These are phyloP conservation scores for Psephotus haematonotus DNA, from an alignment of 2,113 vertebrate genomes.

Conservation along the genomic window DNA sequence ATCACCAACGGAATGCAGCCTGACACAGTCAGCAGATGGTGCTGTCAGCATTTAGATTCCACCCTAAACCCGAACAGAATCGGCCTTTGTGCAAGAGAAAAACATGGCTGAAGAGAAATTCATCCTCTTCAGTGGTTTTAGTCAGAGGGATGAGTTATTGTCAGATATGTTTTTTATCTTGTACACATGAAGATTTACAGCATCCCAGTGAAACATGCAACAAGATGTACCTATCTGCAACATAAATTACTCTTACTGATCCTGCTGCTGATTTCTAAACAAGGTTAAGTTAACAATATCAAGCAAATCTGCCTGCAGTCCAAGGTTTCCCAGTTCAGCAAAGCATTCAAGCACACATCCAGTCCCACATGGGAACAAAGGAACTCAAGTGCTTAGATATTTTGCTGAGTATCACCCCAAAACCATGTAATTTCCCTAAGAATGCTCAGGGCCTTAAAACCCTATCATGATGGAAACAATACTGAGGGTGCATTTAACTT, in stretches of 20 bases:
- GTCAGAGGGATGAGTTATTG: not conserved
- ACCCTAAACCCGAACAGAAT: not conserved
- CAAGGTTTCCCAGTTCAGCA: not conserved
- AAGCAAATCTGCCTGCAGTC: not conserved
- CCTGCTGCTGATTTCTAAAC: not conserved
- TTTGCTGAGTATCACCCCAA: not conserved
- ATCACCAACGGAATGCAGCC: not conserved
- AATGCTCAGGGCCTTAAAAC: not conserved
- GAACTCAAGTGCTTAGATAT: not conserved
- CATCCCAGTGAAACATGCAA: not conserved
- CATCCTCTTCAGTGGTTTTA: not conserved
- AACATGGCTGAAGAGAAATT: not conserved
- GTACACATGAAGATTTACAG: not conserved
- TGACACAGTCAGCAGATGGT: conserved; percentile 20
- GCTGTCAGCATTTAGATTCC: not conserved
- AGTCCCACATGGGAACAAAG: not conserved
- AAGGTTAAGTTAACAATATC: not conserved
- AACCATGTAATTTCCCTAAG: not conserved
- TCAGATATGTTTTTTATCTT: not conserved
- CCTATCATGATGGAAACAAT: not conserved
- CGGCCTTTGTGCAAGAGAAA: not conserved
- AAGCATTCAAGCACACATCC: not conserved
- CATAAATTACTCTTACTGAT: not conserved
- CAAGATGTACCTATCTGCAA: not conserved
- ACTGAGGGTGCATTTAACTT: not conserved